phyloP scores from a whole-genome alignment of 2,113 vertebrate species.

The Pantherophis guttatus region DNA sequence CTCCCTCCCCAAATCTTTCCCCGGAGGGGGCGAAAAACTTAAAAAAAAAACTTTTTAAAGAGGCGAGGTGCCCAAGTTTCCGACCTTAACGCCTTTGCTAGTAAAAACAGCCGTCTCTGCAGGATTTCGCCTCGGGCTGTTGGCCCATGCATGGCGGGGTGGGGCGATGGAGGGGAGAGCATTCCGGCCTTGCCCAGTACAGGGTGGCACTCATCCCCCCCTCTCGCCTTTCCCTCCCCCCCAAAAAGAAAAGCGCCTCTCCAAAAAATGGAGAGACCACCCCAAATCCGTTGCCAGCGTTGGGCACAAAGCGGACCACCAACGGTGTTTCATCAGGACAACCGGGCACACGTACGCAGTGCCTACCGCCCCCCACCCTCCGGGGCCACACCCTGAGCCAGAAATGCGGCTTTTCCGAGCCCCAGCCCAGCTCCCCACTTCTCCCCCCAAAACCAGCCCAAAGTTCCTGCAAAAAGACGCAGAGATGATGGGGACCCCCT shows the following conservation, averaged over 20 bases:
- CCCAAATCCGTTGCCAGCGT: neutral
- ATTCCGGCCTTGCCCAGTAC: neutral
- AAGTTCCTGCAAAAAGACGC: neutral
- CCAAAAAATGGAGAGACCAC: neutral
- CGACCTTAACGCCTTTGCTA: neutral
- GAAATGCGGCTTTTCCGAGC: neutral
- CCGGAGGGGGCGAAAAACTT: neutral
- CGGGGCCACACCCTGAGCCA: neutral
- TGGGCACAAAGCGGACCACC: neutral
- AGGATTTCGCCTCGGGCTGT: neutral
- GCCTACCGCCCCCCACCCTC: neutral
- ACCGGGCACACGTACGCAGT: neutral
- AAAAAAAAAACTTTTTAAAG: neutral
- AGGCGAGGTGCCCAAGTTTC: neutral
- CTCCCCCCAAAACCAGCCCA: neutral
- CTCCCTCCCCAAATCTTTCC: neutral
- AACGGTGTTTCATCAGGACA: neutral
- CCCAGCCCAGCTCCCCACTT: neutral
- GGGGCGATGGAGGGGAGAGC: neutral
- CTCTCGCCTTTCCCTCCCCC: accelerated
- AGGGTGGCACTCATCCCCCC: neutral
- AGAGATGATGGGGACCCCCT: neutral
- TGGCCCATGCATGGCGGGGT: neutral
- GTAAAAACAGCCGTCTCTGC: neutral
- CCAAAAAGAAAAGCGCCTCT: neutral